phyloP scores from a whole-genome alignment of 2,113 vertebrate genomes.

The Struthio camelus region DNA sequence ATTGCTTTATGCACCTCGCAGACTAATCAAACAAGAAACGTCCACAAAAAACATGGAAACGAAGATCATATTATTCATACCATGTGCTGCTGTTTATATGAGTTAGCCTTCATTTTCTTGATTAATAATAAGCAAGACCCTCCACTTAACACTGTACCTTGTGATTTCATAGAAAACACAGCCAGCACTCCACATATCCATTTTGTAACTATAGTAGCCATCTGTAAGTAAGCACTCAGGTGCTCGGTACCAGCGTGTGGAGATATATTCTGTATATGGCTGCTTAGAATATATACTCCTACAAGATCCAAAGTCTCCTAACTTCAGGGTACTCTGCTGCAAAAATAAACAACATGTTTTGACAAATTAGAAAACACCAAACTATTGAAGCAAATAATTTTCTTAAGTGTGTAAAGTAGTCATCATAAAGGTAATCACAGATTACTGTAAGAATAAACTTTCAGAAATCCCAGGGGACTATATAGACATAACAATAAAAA shows the following conservation, averaged over 20 bases:
- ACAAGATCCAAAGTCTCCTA: conserved; percentile 88
- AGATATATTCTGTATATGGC: conserved; percentile 87
- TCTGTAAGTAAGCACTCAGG: conserved; percentile 89
- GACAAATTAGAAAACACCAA: neutral
- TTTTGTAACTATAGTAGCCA: conserved; percentile 83
- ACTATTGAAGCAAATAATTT: neutral
- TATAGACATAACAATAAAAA: neutral
- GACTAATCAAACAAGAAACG: neutral
- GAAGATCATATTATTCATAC: neutral
- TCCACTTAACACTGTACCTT: conserved; percentile 72
- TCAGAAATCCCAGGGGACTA: neutral
- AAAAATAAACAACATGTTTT: neutral
- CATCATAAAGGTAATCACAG: neutral
- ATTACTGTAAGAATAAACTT: neutral
- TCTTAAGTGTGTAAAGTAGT: neutral
- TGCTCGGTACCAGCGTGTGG: conserved; percentile 86
- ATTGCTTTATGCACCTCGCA: neutral
- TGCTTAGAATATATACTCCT: conserved; percentile 84
- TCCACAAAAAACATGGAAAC: neutral
- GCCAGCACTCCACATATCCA: conserved; percentile 86
- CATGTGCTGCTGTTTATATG: neutral
- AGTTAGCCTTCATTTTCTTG: neutral
- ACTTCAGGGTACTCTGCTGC: conserved; percentile 86
- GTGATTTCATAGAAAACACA: conserved; percentile 89
- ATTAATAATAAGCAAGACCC: neutral